phyloP scores from a whole-genome alignment of 2,113 vertebrate species.

The Apus apus region DNA sequence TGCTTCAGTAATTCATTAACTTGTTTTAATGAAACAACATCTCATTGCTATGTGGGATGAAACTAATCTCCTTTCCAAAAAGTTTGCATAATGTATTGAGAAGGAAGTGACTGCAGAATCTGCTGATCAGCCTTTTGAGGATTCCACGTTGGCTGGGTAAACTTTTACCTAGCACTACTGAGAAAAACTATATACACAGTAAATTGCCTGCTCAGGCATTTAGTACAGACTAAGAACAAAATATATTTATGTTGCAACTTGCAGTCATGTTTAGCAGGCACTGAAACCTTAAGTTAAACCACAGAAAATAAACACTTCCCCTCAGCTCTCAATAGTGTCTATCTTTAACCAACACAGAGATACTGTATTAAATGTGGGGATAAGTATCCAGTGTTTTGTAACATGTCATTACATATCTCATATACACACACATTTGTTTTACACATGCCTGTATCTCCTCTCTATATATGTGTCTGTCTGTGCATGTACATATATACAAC shows the following conservation, averaged over 20 bases:
- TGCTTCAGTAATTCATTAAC: slow-evolving; percentile 58
- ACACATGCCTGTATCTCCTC: neutral
- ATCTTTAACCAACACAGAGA: neutral
- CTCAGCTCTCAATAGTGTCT: neutral
- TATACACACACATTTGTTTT: neutral
- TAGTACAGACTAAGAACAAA: slow-evolving; percentile 19
- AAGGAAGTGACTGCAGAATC: slow-evolving; percentile 47
- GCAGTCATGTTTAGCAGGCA: neutral
- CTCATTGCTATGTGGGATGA: slow-evolving; percentile 27
- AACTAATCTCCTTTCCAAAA: slow-evolving; percentile 41
- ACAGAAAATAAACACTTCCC: neutral
- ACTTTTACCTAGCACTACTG: slow-evolving; percentile 25
- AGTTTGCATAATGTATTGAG: slow-evolving; percentile 34
- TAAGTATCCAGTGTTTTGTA: neutral
- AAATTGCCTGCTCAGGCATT: slow-evolving; percentile 22
- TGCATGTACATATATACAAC: neutral
- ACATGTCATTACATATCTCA: neutral
- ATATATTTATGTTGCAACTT: slow-evolving; percentile 26
- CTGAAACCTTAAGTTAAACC: neutral
- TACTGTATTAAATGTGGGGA: neutral
- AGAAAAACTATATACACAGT: neutral
- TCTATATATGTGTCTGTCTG: neutral
- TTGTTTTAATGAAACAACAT: slow-evolving; percentile 37
- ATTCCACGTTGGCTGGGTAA: neutral
- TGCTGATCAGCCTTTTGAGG: slow-evolving; percentile 44